Evolutionary conservation across 2,888 invertebrate species (phyloP), one percentile per base, ranked within the genome.

Genomic region (Sinohyriopsis cumingii): DNA sequence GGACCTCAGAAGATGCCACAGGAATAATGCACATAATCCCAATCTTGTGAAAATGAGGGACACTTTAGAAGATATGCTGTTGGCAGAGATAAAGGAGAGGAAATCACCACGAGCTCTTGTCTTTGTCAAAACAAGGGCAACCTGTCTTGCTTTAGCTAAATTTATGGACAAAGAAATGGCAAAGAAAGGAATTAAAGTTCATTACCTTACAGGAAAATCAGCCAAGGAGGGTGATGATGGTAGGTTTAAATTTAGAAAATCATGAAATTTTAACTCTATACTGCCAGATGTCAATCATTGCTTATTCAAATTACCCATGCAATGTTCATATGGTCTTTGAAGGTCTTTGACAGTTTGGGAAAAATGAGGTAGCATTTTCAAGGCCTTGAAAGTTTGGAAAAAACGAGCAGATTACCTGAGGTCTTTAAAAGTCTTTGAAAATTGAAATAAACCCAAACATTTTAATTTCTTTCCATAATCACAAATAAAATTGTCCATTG

Each of bases 51-150:
- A 65, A 7, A 60, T 83, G n/a, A 72, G 75, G 18, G 65, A 76
- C 7, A 76, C 67, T 0, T 67, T 83, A 12, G 61, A 63, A 24
- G 61, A 75, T 12, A 68, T 77, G 67, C 68, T 81, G 22, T 56
- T 69, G 45, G 45, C 45, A 45, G 45, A 45, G 15, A 45, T 45
- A 3, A 67, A 66, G 5, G 70, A 78, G 54, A 75, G 78, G 22
- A 71, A 72, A 2, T 70, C 77, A 19, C 76, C 82, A 1, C 68
- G 80, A 28, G 80, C 78, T 19, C 79, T 84, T 61, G 75, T 83
- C 33, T 84, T 84, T 75, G 83, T 84, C 7, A 75, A 81, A 59
- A 80, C 81, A 12, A 69, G 84, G 54, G 82, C 82, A 18, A 80
- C 82, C 1, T 81, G 82, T 55, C 63, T 66, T 18, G 76, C 82